Percentiles rank a stretch among this genome's conserved stretches.
These are phyloP conservation scores for Trichosurus vulpecula DNA, from an alignment of 2,797 vertebrate genomes.

Conservation along the genomic window DNA sequence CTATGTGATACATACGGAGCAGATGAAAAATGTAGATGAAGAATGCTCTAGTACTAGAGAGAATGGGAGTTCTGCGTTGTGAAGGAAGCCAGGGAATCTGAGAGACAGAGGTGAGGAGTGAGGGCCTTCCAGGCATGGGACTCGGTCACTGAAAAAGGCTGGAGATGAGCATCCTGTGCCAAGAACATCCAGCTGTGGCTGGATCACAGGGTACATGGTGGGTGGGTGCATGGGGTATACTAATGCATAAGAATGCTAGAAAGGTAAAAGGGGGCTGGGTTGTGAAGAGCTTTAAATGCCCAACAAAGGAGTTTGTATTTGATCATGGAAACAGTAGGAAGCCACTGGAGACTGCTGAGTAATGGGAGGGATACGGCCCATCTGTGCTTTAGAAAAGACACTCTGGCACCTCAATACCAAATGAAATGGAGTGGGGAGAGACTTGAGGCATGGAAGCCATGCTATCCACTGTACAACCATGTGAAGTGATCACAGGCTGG, in stretches of 20 bases:
- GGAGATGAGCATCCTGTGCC: too few relatives aligned
- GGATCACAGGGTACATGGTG: too few relatives aligned
- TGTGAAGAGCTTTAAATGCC: neutral
- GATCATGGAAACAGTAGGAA: neutral
- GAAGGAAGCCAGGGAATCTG: too few relatives aligned
- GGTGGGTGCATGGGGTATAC: too few relatives aligned
- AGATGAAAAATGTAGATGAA: neutral
- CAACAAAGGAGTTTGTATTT: neutral
- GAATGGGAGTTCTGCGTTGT: neutral
- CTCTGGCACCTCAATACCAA: neutral
- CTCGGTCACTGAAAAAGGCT: too few relatives aligned
- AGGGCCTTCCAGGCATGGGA: too few relatives aligned
- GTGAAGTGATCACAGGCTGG: too few relatives aligned
- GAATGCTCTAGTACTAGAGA: neutral
- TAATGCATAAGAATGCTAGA: neutral
- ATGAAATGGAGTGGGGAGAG: neutral
- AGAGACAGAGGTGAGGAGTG: too few relatives aligned
- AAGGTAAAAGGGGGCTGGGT: neutral
- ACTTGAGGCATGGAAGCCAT: too few relatives aligned
- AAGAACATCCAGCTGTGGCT: neutral
- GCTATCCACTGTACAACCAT: too few relatives aligned
- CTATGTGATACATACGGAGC: neutral
- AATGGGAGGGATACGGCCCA: neutral
- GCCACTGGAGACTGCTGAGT: too few relatives aligned
- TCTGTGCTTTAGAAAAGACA: neutral